Conservation (phyloP, 2,797 vertebrate genomes). For the Cynopterus sphinx region DNA sequence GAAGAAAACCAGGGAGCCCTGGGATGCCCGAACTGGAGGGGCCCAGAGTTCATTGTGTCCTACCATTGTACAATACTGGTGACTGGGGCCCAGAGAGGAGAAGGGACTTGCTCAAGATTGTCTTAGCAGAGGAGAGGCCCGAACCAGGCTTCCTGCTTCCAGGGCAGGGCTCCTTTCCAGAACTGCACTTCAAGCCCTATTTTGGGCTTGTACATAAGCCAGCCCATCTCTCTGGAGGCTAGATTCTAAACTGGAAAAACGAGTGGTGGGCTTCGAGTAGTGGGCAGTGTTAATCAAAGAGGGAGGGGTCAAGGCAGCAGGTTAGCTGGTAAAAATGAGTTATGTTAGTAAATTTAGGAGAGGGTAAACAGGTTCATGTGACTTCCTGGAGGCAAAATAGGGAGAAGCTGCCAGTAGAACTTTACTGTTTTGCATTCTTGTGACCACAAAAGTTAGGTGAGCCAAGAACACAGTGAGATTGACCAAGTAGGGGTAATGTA, state of each 20-base stretch:
- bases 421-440: background rate
- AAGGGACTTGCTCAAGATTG: background rate
- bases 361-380: background rate
- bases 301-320: background rate
- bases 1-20: background rate
- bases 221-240: background rate
- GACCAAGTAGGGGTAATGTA: background rate
- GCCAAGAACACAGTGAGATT: background rate
- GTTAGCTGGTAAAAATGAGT: background rate
- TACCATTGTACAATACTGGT: background rate
- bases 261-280: background rate
- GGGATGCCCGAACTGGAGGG: background rate
- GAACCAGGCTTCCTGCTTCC: background rate
- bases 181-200: background rate
- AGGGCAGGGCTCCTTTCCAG: background rate
- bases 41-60: background rate
- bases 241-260: background rate
- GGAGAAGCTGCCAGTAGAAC: background rate
- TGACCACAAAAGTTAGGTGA: background rate
- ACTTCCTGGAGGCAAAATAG: background rate
- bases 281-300: background rate
- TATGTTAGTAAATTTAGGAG: background rate
- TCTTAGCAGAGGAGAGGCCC: background rate
- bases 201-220: background rate
- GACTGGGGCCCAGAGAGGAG: background rate